Base-by-base conservation (phyloP, 2,888 invertebrate species). In the Torymus tubicola region DNA sequence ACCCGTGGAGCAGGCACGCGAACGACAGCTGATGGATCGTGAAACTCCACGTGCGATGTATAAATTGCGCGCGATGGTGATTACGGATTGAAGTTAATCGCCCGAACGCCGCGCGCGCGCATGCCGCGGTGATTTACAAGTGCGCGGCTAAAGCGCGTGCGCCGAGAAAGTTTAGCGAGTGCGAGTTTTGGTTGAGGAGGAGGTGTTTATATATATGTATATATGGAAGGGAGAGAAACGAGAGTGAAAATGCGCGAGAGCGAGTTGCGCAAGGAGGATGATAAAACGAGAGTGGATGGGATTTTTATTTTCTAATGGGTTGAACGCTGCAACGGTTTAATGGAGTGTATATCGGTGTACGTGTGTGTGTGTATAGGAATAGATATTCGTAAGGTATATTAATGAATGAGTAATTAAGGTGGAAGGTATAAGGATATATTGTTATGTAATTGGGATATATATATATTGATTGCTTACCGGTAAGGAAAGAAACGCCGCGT, bases 71-170 rank as follows among this genome's bases (percentile, higher is more conserved):
- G 52, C 72, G 70, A 60, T 64, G 67, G 76, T 77, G 81, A 73
- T 81, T 81, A 78, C 77, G 76, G 69, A 81, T 81, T 67, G 67
- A 73, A 81, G 80, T 71, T 72, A 81, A 81, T 81, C 76, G 69
- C 69, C 69, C 52, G 55, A 52, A 65, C 58, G 50, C 53, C 53
- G 16, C 75, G 61, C n/a, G 10, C 21, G 71, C 50, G 42, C 42
- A 5, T 8, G 42, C 42, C 42, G 42, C 42, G 42, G 42, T 64
- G 69, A 80, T 75, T 75, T 71, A 80, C 80, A 79, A 74, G 79
- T 69, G 74, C n/a, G n/a, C n/a, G n/a, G n/a, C 64, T 18, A 63
- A 74, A 21, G 60, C 65, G 75, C 61, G 50, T 16, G 50, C 55
- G 24, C 42, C 42, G 42, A 8, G 42, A 42, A 42, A 42, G 42